These are phyloP conservation scores for Xestia c-nigrum DNA, from an alignment of 2,888 invertebrate genomes.

Conservation along the genomic window DNA sequence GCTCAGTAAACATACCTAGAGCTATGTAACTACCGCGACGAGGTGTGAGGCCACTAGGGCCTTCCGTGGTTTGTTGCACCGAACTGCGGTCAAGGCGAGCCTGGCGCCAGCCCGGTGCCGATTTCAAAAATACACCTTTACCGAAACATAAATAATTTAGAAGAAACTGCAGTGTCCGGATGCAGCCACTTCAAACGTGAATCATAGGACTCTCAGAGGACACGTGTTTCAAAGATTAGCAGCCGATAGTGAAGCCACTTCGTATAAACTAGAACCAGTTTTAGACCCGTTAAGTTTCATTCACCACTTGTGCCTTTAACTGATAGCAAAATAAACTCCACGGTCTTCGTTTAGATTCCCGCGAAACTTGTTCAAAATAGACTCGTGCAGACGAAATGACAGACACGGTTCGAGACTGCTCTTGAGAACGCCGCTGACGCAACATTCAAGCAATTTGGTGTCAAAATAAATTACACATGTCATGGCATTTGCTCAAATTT, in stretches of 20 bases:
- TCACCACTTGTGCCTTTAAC: slow-evolving; percentile 44
- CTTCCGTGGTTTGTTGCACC: slow-evolving; percentile 79
- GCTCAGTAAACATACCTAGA: slow-evolving; percentile 33
- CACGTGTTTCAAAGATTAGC: slow-evolving; percentile 58
- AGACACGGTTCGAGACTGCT: slow-evolving; percentile 60
- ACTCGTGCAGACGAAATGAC: slow-evolving; percentile 55
- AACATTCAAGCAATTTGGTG: slow-evolving; percentile 61
- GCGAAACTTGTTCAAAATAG: slow-evolving; percentile 46
- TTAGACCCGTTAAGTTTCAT: slow-evolving; percentile 54
- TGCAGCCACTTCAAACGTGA: slow-evolving; percentile 67
- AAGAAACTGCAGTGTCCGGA: slow-evolving; percentile 73
- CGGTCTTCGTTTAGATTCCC: slow-evolving; percentile 27
- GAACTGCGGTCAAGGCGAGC: slow-evolving; percentile 85
- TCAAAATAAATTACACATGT: slow-evolving; percentile 66
- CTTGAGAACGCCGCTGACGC: slow-evolving; percentile 60
- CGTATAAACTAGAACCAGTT: slow-evolving; percentile 44
- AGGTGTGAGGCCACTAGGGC: slow-evolving; percentile 79
- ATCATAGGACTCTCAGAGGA: slow-evolving; percentile 56
- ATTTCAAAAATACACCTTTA: slow-evolving; percentile 80
- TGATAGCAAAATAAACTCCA: slow-evolving; percentile 47
- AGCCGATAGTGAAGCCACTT: slow-evolving; percentile 27
- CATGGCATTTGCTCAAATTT: slow-evolving; percentile 66
- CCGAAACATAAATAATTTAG: slow-evolving; percentile 74
- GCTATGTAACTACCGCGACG: slow-evolving; percentile 45
- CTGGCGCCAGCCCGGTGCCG: slow-evolving; percentile 78